Evolutionary conservation across 2,797 vertebrate genomes (phyloP).

Genomic region (Helarctos malayanus): DNA sequence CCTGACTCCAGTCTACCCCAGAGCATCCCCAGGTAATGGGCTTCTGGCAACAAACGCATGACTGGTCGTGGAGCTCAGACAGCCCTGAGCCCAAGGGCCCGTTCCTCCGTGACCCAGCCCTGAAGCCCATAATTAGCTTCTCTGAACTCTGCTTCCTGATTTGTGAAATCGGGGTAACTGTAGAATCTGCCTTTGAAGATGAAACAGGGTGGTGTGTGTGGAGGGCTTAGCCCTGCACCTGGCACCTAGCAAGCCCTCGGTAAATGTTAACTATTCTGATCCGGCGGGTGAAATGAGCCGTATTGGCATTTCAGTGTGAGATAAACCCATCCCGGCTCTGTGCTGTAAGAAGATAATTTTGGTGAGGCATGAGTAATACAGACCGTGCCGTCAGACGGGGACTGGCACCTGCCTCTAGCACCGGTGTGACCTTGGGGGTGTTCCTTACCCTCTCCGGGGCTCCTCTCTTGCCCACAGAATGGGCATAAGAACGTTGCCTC

Average conservation of each 20-base stretch:
- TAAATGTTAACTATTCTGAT: background rate
- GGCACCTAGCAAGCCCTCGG: background rate
- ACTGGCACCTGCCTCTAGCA: background rate
- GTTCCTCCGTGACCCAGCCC: background rate
- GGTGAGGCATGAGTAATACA: background rate
- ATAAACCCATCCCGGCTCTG: background rate
- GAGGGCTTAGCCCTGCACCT: background rate
- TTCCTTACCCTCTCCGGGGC: background rate
- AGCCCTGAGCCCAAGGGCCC: background rate
- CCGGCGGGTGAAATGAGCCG: background rate
- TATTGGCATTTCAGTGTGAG: background rate
- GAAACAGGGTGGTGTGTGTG: background rate
- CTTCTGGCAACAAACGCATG: background rate
- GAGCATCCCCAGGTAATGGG: background rate
- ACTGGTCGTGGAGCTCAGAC: background rate
- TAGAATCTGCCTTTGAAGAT: background rate
- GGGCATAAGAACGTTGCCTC: background rate
- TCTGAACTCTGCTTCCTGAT: background rate
- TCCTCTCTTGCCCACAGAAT: background rate
- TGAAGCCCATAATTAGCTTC: background rate
- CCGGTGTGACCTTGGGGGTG: background rate
- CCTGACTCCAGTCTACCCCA: background rate
- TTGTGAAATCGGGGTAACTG: background rate
- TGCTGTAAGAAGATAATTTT: background rate
- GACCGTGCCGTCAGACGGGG: background rate